Percentiles rank a stretch among this genome's conserved stretches.
phyloP scores from a whole-genome alignment of 2,888 invertebrate genomes.

The Fissipunctia ypsillon region DNA sequence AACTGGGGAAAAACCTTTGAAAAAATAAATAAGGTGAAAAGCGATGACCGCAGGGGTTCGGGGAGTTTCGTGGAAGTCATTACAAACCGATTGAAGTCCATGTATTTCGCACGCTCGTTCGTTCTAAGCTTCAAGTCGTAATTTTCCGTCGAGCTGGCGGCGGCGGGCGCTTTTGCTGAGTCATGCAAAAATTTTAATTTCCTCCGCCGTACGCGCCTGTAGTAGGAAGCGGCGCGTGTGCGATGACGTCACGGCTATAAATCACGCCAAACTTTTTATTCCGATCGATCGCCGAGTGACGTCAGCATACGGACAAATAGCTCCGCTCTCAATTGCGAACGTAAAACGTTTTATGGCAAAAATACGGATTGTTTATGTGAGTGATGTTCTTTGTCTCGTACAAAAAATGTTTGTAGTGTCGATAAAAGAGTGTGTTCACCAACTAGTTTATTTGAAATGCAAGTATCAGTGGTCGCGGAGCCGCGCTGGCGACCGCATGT shows the following conservation, averaged over 20 bases:
- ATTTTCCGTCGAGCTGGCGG: constrained; percentile 51
- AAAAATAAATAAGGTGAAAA: constrained; percentile 58
- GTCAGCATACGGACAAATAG: constrained; percentile 53
- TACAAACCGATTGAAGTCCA: constrained; percentile 50
- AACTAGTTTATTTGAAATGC: constrained; percentile 60
- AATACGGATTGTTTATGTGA: constrained; percentile 60
- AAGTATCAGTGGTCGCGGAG: constrained; percentile 44
- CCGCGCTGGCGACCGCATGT: constrained; percentile 23
- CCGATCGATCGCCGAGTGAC: constrained; percentile 53
- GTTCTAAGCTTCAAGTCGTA: constrained; percentile 53
- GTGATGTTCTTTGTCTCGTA: constrained; percentile 57
- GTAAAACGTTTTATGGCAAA: constrained; percentile 59
- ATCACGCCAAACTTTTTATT: constrained; percentile 61
- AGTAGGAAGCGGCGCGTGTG: constrained; percentile 32
- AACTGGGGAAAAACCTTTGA: constrained; percentile 50
- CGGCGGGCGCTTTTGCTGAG: constrained; percentile 45
- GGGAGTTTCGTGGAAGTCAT: constrained; percentile 52
- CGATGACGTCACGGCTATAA: constrained; percentile 59
- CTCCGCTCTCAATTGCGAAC: constrained; percentile 33
- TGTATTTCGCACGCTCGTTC: constrained; percentile 49
- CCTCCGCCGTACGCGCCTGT: constrained; percentile 45
- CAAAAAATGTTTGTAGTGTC: constrained; percentile 52
- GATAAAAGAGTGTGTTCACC: constrained; percentile 56
- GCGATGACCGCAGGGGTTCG: constrained; percentile 56
- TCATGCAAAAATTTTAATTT: constrained; percentile 69